Percentiles rank a stretch among this genome's conserved stretches.
phyloP scores from a whole-genome alignment of 2,797 vertebrate genomes.

The Schizothorax lantsangensis region DNA sequence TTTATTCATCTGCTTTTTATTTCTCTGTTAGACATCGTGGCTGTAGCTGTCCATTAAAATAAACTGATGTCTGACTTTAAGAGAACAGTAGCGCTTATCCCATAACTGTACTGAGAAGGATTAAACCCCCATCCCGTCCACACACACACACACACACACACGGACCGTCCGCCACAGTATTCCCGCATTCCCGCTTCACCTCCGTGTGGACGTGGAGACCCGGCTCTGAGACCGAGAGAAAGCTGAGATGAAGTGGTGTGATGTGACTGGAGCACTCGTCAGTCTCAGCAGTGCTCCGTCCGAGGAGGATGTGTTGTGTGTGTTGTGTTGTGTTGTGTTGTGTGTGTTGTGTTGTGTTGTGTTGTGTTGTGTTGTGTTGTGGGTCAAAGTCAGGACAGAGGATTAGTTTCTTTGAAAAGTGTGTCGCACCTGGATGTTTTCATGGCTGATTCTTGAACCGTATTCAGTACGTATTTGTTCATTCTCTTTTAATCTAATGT shows the following conservation, averaged over 20 bases:
- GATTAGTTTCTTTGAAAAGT: conserved; percentile 6
- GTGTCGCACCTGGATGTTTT: conserved; percentile 15
- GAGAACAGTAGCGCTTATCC: conserved; percentile 15
- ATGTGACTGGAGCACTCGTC: conserved; percentile 24
- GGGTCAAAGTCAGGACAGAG: not conserved
- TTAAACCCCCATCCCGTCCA: not conserved
- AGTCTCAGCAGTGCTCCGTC: not conserved
- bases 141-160: conserved; percentile 4
- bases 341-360: not conserved
- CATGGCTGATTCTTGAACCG: not conserved
- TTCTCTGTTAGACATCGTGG: not conserved
- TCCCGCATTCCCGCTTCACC: not conserved
- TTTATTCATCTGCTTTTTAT: not conserved
- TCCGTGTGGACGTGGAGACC: not conserved
- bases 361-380: conserved; percentile 17
- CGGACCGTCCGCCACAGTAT: not conserved
- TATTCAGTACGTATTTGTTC: conserved; percentile 20
- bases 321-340: too few relatives aligned
- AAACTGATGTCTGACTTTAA: conserved; percentile 3
- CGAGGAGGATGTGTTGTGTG: not conserved
- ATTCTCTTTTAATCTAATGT: not conserved
- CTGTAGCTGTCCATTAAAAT: conserved; percentile 7
- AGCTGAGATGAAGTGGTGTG: conserved; percentile 25
- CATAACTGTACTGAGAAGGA: conserved; percentile 15
- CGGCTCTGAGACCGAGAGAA: not conserved